A percentile compares a stretch with the other conserved stretches of the same genome.
Evolutionary conservation across 2,113 vertebrate genomes (phyloP).

Genomic region (Lonchura striata): DNA sequence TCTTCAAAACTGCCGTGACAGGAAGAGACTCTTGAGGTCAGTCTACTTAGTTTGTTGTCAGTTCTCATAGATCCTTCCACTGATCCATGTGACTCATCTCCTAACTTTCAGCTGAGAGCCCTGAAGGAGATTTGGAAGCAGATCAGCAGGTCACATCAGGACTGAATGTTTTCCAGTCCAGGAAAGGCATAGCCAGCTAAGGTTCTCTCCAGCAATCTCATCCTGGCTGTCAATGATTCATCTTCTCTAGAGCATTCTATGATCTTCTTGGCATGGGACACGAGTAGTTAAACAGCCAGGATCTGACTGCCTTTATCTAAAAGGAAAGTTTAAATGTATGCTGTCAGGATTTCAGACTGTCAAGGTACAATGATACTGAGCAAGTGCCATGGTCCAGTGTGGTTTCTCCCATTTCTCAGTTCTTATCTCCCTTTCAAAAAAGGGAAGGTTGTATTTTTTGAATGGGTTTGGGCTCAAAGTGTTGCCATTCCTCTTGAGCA

Average conservation of each 20-base stretch:
- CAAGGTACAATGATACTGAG: background rate
- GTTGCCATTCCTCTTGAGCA: background rate
- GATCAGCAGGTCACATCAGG: conserved; percentile 20
- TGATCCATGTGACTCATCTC: background rate
- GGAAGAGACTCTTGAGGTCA: background rate
- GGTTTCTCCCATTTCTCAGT: background rate
- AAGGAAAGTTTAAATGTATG: background rate
- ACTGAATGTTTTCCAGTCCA: conserved; percentile 7
- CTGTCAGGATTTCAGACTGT: background rate
- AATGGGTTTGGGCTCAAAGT: background rate
- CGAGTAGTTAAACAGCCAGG: background rate
- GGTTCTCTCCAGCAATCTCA: background rate
- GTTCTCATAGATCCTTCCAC: background rate
- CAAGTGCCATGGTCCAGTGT: background rate
- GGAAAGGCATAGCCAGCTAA: background rate
- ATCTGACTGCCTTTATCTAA: background rate
- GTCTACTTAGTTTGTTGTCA: background rate
- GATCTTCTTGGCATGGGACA: background rate
- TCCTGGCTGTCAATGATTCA: background rate
- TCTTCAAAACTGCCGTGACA: background rate
- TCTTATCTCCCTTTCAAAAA: background rate
- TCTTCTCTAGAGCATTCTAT: background rate
- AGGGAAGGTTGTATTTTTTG: background rate
- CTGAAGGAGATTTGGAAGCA: background rate
- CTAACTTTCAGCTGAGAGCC: background rate